Conservation (phyloP, 37 sponge, comb jelly and placozoan species). For the Agelas oroides region DNA sequence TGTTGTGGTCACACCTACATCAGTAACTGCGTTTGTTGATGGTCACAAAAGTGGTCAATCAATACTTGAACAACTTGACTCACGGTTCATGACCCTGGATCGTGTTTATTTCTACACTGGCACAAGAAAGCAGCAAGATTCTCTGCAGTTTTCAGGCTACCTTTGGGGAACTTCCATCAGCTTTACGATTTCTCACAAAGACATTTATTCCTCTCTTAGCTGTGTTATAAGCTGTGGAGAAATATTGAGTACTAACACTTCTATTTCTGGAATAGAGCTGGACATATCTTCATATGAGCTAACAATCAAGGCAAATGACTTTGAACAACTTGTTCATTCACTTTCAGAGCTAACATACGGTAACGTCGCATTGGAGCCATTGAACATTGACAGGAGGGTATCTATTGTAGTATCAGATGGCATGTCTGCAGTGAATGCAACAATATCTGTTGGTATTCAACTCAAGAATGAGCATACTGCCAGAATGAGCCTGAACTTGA, state of each 20-base stretch:
- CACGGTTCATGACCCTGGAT: not conserved
- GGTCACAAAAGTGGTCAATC: not conserved
- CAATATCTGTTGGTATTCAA: not conserved
- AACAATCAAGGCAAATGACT: not conserved
- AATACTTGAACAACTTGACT: not conserved
- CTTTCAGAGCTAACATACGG: conserved; percentile 23
- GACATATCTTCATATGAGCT: not conserved
- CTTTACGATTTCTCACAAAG: not conserved
- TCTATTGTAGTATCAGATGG: conserved; percentile 25
- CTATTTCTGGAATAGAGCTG: not conserved
- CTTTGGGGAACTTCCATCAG: conserved; percentile 24
- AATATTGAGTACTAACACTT: not conserved
- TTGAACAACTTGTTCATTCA: not conserved
- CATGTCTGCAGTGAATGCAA: not conserved
- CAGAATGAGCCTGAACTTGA: not conserved
- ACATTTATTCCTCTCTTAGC: conserved; percentile 17
- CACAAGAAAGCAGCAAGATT: not conserved
- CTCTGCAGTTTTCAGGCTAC: not conserved
- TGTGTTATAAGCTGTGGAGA: conserved; percentile 60
- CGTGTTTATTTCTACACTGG: conserved; percentile 2
- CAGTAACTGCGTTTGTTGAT: conserved; percentile 1
- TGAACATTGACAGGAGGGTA: not conserved
- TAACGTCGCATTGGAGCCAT: conserved; percentile 34
- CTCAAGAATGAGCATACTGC: conserved; percentile 47
- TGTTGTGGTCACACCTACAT: conserved; percentile 1